Base-by-base conservation (phyloP, 2,797 vertebrate genomes). In the Eupleurogrammus muticus region DNA sequence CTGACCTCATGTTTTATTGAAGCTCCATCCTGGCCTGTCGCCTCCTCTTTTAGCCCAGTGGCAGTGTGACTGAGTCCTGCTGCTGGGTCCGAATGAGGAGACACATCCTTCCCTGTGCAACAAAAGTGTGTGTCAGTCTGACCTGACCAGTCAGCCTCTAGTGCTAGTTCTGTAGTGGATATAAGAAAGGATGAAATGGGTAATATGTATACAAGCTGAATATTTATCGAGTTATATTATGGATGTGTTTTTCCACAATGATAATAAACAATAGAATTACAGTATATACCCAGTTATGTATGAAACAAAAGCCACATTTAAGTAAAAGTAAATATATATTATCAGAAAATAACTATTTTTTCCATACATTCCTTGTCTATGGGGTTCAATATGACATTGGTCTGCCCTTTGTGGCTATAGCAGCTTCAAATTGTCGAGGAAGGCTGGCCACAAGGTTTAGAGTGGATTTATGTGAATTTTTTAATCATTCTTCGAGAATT, bases 1-100 rank as follows among this genome's bases (percentile, higher is more conserved):
- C 83, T 73, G 36, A 93, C 92, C 87, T 92, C 90, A 10, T 83
- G 81, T 70, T 91, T 92, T 19, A 91, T 64, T 44, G 79, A 68
- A 59, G 75, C 67, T 56, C 82, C 83, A 19, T 90, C 87, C 35
- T 82, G 82, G 47, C 72, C 62, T 0, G 70, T 77, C 35, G 71
- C 72, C 73, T 92, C 90, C 54, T 92, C 85, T 79, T 92, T 93
- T 54, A 90, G 65, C 28, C 65, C 73, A 0, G 68, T 58, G 19
- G 77, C 70, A 52, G 40, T 79, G 59, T 75, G 85, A 65, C 34
- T 51, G 47, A 73, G 60, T 38, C 59, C 71, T 9, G 87, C 82
- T 9, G 32, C 80, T 46, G 81, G 24, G 24, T 82, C 81, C 55
- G 80, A 32, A 34, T 76, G 79, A 66, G 69, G 76, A 21, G 66